Base-by-base conservation (phyloP, 2,797 vertebrate genomes). In the Neopelma chrysocephalum region DNA sequence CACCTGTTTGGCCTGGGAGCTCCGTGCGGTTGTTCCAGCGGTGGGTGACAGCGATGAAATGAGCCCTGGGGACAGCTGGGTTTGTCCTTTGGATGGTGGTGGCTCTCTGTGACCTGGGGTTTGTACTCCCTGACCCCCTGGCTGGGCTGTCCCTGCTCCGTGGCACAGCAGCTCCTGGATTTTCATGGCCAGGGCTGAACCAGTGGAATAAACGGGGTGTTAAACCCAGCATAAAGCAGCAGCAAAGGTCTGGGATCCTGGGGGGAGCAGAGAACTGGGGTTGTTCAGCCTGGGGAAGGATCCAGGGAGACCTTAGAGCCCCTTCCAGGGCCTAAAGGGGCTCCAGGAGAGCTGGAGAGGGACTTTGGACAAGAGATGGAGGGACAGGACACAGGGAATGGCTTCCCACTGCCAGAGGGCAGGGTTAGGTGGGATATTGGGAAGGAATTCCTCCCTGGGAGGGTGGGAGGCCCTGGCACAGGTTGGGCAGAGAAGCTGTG, bases 361-460 rank as follows among this genome's bases (percentile, higher is more conserved):
- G 43, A 65, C 43, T 34, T 13, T 1, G 22, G 22, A 47, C 43
- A n/a, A 43, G 22, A 4, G 42, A 23, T 25, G 42, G 21, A 65
- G 31, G 10, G 21, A 32, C 40, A 43, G 40, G 42, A 64, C 62
- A 43, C 1, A 2, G 56, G 36, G 22, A 61, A 50, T 15, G 64
- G 57, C 11, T 43, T 50, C 32, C 17, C 23, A 14, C 4, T 15
- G 56, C 13, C 71, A 70, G 57, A 57, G 57, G 43, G 32, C 19
- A 77, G 43, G 23, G 12, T 0, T 9, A 1, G 50, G 4, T 9
- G 36, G 87, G 27, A 22, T 3, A 5, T 0, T 12, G 57, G 43
- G 65, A 5, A 38, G 57, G 27, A 51, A 12, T 38, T 70, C 5
- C 8, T 51, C 1, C 2, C 57, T 70, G 32, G 1, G 71, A 64